These are phyloP conservation scores for Macrosiphum euphorbiae DNA, from an alignment of 2,888 invertebrate species.

Conservation along the genomic window DNA sequence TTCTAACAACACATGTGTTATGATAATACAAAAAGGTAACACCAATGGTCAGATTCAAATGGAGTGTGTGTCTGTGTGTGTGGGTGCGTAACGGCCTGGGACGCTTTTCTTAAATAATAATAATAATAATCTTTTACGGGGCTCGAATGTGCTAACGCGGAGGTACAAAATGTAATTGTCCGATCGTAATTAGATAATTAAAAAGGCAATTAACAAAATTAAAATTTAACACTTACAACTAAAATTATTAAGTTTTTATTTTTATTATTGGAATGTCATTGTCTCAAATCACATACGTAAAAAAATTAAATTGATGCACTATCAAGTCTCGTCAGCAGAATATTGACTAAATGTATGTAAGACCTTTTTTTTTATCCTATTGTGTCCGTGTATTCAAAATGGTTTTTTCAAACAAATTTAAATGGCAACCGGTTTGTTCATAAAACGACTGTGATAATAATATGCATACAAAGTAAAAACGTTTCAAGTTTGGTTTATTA, in stretches of 20 bases:
- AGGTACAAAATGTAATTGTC: neutral
- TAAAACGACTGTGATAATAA: neutral
- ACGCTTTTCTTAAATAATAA: slow-evolving; percentile 10
- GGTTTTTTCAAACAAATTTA: neutral
- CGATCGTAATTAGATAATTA: neutral
- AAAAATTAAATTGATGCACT: neutral
- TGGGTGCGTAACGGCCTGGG: slow-evolving; percentile 25
- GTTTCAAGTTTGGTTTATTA: slow-evolving; percentile 18
- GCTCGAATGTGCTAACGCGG: neutral
- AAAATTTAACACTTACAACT: neutral
- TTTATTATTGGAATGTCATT: slow-evolving; percentile 2
- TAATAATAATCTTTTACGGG: neutral
- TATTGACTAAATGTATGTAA: neutral
- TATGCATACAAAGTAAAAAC: slow-evolving; percentile 20
- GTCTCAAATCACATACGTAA: neutral
- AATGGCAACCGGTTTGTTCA: slow-evolving; percentile 6
- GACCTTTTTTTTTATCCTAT: slow-evolving; percentile 16
- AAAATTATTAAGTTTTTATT: neutral
- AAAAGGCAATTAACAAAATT: neutral
- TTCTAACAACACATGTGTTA: neutral
- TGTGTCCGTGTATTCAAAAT: neutral
- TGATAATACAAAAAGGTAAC: no score
- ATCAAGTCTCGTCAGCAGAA: slow-evolving; percentile 12
- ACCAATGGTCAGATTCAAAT: neutral
- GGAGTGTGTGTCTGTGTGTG: slow-evolving; percentile 16